Conservation (phyloP, 2,888 invertebrate species). For the Pyrgus malvae region DNA sequence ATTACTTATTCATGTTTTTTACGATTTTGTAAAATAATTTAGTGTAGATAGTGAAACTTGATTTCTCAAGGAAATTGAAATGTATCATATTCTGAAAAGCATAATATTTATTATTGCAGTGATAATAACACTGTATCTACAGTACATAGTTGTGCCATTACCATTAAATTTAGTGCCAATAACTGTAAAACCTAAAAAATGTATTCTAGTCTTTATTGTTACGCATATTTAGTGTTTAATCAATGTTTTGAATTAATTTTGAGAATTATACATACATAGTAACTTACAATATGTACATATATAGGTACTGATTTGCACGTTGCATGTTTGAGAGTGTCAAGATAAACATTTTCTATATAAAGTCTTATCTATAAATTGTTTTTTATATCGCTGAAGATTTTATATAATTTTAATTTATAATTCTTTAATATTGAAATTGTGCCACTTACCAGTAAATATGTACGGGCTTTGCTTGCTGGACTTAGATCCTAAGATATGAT, state of each 20-base stretch:
- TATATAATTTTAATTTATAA: constrained; percentile 21
- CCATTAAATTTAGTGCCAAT: constrained; percentile 79
- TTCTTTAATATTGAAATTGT: constrained; percentile 32
- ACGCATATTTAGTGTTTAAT: constrained; percentile 79
- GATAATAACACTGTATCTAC: constrained; percentile 57
- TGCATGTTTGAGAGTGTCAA: constrained; percentile 61
- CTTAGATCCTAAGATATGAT: constrained; percentile 6
- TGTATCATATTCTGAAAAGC: constrained; percentile 51
- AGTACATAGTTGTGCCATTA: constrained; percentile 78
- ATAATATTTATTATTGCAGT: constrained; percentile 47
- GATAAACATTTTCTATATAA: constrained; percentile 43
- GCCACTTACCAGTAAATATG: constrained; percentile 23
- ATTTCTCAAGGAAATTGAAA: constrained; percentile 57
- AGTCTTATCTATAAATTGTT: constrained; percentile 45
- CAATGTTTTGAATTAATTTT: constrained; percentile 75
- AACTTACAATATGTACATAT: constrained; percentile 59
- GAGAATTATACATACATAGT: constrained; percentile 55
- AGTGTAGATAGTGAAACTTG: constrained; percentile 72
- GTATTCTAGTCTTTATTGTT: constrained; percentile 83
- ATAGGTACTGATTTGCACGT: constrained; percentile 70
- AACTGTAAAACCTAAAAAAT: constrained; percentile 78
- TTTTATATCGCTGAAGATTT: constrained; percentile 32
- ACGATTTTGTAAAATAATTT: constrained; percentile 74
- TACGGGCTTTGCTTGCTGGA: constrained; percentile 25
- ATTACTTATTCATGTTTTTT: constrained; percentile 60